Evolutionary conservation across 2,888 invertebrate genomes (phyloP), one percentile per base, ranked within the genome.

Genomic region (Pterostichus madidus): DNA sequence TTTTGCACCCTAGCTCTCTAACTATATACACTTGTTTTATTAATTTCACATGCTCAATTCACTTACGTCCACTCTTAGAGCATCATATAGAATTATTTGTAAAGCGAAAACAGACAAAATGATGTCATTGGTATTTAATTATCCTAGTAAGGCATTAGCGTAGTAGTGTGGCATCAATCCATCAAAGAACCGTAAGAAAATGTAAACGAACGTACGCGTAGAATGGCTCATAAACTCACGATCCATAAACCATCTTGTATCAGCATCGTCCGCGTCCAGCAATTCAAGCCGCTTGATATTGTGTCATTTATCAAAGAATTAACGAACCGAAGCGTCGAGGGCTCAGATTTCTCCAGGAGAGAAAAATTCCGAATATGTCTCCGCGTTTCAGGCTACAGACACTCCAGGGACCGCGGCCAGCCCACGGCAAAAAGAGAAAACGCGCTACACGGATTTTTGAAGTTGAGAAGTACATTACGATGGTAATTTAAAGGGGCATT

Each of bases 241-340:
- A 64, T 64, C 64, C 64, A 64, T 64, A 64, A 64, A 64, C 64
- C 64, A 64, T 64, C 32, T 59, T 59, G 31, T 31, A 59, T 59
- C 59, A 59, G 53, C 53, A 61, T 11, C 31, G 0, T 15, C 68
- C 49, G 15, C 24, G 53, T 75, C 75, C 31, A 75, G 75, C 75
- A 75, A 75, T 75, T 49, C 75, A 75, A 46, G 64, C 32, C 52
- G 35, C 35, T 71, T 52, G 71, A 80, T 80, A 80, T 71, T 71
- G 71, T 71, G 71, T 71, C 80, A 80, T 80, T 80, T 80, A 80
- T 80, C 80, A 80, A 80, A 80, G 71, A 80, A 80, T 71, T 80
- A 80, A 80, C 80, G 80, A 80, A 71, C 80, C 80, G 56, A 68
- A 80, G 49, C 68, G 56, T 31, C 32, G 71, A 80, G 53, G 80